Conservation (phyloP, 2,113 vertebrate species). For the Paraplagusia blochii region DNA sequence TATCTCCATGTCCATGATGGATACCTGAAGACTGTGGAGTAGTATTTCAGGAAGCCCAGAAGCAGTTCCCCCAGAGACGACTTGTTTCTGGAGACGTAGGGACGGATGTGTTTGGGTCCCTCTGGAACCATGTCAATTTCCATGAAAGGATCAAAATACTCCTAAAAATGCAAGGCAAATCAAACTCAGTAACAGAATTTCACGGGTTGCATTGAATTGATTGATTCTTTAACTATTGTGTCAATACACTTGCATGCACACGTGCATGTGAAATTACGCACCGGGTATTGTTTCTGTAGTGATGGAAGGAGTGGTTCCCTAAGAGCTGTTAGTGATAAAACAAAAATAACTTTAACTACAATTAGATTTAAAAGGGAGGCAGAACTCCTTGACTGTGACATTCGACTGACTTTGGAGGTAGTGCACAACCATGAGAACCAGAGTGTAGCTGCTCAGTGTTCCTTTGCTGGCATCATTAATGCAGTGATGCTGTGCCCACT, state of each 20-base stretch:
- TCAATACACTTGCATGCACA: too few species aligned
- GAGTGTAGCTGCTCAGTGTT: constrained; percentile 94
- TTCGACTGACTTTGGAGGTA: constrained; percentile 95
- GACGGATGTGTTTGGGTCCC: constrained; percentile 78
- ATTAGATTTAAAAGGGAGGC: background rate
- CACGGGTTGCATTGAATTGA: too few species aligned
- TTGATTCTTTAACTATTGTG: too few species aligned
- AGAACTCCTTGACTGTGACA: background rate
- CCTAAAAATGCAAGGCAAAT: constrained; percentile 69
- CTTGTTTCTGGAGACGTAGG: constrained; percentile 84
- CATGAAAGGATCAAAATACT: constrained; percentile 84
- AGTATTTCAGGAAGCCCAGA: constrained; percentile 92
- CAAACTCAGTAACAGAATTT: constrained; percentile 3
- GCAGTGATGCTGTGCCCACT: constrained; percentile 86
- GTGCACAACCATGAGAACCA: constrained; percentile 95
- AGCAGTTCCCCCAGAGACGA: constrained; percentile 89
- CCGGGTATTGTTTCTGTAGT: constrained; percentile 90
- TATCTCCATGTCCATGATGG: constrained; percentile 35
- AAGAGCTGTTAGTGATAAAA: constrained; percentile 81
- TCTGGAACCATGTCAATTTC: constrained; percentile 86
- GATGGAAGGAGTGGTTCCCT: constrained; percentile 90
- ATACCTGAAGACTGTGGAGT: constrained; percentile 92
- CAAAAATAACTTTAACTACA: background rate
- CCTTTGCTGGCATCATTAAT: constrained; percentile 98
- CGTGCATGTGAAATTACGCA: constrained; percentile 73